Percentiles rank a stretch among this genome's conserved stretches.
Evolutionary conservation across 2,888 invertebrate species (phyloP).

Genomic region (Eulithis testata): DNA sequence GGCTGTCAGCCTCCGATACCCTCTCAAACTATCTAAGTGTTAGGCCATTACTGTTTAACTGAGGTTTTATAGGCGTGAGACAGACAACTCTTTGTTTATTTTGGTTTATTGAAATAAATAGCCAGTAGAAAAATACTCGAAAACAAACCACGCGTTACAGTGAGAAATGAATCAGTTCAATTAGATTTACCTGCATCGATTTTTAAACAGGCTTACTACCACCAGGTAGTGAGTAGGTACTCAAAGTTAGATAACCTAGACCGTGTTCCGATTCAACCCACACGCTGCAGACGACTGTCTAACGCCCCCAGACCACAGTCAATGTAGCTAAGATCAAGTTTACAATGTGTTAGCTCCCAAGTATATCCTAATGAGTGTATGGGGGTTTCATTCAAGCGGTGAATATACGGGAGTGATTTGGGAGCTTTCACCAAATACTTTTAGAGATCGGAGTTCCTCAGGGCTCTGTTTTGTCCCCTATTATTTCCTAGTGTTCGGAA

Average conservation of each 20-base stretch:
- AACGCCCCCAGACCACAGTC: conserved; percentile 27
- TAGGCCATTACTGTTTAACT: conserved; percentile 11
- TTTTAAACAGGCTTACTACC: not conserved
- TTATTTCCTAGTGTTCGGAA: too few species aligned
- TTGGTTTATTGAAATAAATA: not conserved
- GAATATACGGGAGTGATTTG: not conserved
- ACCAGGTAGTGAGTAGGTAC: not conserved
- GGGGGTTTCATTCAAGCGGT: conserved; percentile 14
- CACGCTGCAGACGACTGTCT: conserved; percentile 30
- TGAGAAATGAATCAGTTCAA: too few species aligned
- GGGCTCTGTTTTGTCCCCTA: too few species aligned
- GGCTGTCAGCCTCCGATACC: conserved; percentile 18
- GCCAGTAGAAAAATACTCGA: too few species aligned
- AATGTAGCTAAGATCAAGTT: conserved; percentile 7
- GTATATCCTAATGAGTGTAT: conserved; percentile 19
- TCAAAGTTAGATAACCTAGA: conserved; percentile 21
- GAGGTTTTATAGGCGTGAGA: not conserved
- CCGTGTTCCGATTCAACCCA: conserved; percentile 26
- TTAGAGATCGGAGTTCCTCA: too few species aligned
- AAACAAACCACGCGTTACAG: too few species aligned
- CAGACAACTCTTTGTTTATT: conserved; percentile 1
- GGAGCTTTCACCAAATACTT: too few species aligned
- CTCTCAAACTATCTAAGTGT: conserved; percentile 15
- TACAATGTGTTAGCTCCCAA: not conserved
- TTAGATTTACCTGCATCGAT: too few species aligned